Percentiles rank a stretch among this genome's conserved stretches.
Evolutionary conservation across 2,888 invertebrate genomes (phyloP).

Genomic region (Notodonta dromedarius): DNA sequence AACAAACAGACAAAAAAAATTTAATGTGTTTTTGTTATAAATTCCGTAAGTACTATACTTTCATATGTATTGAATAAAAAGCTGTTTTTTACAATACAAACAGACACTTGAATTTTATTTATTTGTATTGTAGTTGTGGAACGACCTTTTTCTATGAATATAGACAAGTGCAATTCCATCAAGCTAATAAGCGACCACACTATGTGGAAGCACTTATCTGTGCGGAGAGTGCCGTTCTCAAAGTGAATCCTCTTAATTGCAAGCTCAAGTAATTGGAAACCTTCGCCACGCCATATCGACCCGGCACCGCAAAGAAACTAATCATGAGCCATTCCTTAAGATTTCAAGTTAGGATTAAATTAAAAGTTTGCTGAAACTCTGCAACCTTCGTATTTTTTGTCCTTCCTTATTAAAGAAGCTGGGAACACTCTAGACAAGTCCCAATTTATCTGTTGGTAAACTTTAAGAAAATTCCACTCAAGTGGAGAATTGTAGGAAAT

Average conservation of each 20-base stretch:
- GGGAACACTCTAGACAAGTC: slow-evolving; percentile 4
- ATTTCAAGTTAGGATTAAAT: slow-evolving; percentile 46
- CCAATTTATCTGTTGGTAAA: slow-evolving; percentile 1
- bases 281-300: slow-evolving; percentile 45
- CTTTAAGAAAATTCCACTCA: not conserved
- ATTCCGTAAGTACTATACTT: too few relatives aligned
- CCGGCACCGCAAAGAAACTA: slow-evolving; percentile 39
- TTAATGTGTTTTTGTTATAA: too few relatives aligned
- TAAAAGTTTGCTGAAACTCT: slow-evolving; percentile 37
- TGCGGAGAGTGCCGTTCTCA: slow-evolving; percentile 37
- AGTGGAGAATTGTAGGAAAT: slow-evolving; percentile 2
- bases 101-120: too few relatives aligned
- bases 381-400: slow-evolving; percentile 20
- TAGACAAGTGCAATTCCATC: slow-evolving; percentile 39
- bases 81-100: too few relatives aligned
- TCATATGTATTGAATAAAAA: too few relatives aligned
- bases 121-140: not conserved
- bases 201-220: slow-evolving; percentile 46
- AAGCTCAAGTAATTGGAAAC: slow-evolving; percentile 54
- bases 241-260: slow-evolving; percentile 58
- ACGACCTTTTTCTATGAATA: not conserved
- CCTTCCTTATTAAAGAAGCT: slow-evolving; percentile 21
- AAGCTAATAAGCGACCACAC: slow-evolving; percentile 48
- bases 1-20: too few relatives aligned
- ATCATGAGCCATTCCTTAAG: slow-evolving; percentile 44